A percentile compares a stretch with the other conserved stretches of the same genome.
phyloP scores from a whole-genome alignment of 2,888 invertebrate species.

The Gastracanthus pulcherrimus region DNA sequence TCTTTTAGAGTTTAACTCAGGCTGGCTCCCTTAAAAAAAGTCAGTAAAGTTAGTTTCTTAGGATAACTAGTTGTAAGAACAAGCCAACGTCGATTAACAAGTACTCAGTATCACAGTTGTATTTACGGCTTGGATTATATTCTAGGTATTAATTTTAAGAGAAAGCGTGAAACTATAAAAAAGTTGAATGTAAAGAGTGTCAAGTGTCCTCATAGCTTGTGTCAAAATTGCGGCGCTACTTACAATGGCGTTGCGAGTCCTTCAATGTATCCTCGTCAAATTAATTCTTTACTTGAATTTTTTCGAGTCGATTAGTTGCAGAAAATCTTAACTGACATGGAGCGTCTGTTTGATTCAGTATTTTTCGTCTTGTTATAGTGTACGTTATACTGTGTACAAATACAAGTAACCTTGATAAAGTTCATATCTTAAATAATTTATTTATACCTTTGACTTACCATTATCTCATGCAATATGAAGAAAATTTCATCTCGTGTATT shows the following conservation, averaged over 20 bases:
- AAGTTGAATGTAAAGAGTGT: slow-evolving; percentile 7
- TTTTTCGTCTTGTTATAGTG: slow-evolving; percentile 71
- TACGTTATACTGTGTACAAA: slow-evolving; percentile 69
- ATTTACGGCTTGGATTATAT: slow-evolving; percentile 34
- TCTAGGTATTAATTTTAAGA: slow-evolving; percentile 26
- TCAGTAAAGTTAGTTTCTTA: slow-evolving; percentile 18
- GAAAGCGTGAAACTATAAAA: not conserved
- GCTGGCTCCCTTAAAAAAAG: not conserved
- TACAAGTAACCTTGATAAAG: slow-evolving; percentile 66
- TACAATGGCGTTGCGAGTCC: not conserved
- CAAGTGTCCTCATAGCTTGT: slow-evolving; percentile 13
- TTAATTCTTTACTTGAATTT: slow-evolving; percentile 17
- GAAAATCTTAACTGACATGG: slow-evolving; percentile 58
- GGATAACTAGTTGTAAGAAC: slow-evolving; percentile 16
- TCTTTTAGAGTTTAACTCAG: no score
- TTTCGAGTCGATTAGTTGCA: not conserved
- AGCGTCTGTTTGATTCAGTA: slow-evolving; percentile 72
- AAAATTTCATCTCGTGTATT: no score
- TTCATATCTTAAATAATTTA: not conserved
- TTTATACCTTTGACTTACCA: not conserved
- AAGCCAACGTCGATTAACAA: slow-evolving; percentile 23
- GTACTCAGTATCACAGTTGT: slow-evolving; percentile 37
- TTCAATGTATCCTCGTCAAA: slow-evolving; percentile 19
- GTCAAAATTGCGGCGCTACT: slow-evolving; percentile 4
- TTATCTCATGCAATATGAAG: not conserved